A percentile compares a stretch with the other conserved stretches of the same genome.
phyloP scores from a whole-genome alignment of 2,797 vertebrate genomes.

The Acrossocheilus fasciatus region DNA sequence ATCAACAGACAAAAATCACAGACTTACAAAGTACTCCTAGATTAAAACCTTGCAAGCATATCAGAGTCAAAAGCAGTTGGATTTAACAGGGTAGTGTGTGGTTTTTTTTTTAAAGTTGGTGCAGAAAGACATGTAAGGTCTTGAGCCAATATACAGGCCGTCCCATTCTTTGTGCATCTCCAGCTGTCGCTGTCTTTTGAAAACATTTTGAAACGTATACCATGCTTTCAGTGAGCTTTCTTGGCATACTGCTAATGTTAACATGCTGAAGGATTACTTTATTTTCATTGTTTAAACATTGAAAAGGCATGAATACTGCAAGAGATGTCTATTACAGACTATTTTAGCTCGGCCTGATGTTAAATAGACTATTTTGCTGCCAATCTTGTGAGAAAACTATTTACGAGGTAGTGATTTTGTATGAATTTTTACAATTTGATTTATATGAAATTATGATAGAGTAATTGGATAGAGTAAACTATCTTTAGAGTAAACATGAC shows the following conservation, averaged over 20 bases:
- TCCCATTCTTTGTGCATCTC: slow-evolving; percentile 21
- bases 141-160: background rate
- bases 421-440: background rate
- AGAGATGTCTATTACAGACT: background rate
- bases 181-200: slow-evolving; percentile 42
- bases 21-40: background rate
- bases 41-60: slow-evolving; percentile 1
- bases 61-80: background rate
- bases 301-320: slow-evolving; percentile 1
- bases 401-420: background rate
- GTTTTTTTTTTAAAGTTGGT: background rate
- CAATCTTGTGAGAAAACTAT: background rate
- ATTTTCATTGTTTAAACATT: slow-evolving; percentile 2
- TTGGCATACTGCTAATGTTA: slow-evolving; percentile 3
- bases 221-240: slow-evolving; percentile 35
- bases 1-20: background rate
- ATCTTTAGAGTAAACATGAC: background rate
- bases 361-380: background rate
- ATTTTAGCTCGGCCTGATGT: background rate
- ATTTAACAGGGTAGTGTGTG: background rate
- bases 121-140: slow-evolving; percentile 16
- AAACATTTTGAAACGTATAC: slow-evolving; percentile 19
- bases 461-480: too few relatives aligned
- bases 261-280: slow-evolving; percentile 10
- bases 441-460: background rate